Evolutionary conservation across 2,113 vertebrate genomes (phyloP).

Genomic region (Dipodomys spectabilis): DNA sequence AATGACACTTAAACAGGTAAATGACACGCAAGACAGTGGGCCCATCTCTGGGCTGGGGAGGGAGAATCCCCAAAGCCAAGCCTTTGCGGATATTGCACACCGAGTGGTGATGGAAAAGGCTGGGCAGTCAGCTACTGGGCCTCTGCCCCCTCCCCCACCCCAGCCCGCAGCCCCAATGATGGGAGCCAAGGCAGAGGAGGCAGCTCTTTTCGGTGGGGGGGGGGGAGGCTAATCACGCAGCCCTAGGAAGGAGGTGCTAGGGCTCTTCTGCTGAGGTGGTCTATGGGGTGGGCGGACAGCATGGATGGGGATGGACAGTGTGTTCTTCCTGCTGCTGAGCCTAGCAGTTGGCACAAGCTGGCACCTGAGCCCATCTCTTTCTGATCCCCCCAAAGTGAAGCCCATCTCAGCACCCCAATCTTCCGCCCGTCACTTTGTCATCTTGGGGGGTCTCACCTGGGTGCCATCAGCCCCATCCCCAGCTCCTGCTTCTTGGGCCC

Average conservation of each 20-base stretch:
- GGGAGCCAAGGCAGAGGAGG: slow-evolving; percentile 65
- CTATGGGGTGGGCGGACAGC: background rate
- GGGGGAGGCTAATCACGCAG: slow-evolving; percentile 53
- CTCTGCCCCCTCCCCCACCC: slow-evolving; percentile 58
- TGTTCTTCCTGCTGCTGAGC: background rate
- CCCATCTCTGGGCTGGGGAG: too few relatives aligned
- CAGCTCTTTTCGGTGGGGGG: slow-evolving; percentile 56
- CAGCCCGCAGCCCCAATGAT: background rate
- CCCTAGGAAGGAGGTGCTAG: background rate
- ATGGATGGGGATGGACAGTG: background rate
- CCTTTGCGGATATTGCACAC: background rate
- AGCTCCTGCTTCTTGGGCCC: background rate
- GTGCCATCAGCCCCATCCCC: background rate
- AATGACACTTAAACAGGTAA: too few relatives aligned
- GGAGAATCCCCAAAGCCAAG: too few relatives aligned
- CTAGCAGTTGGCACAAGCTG: background rate
- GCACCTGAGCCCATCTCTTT: background rate
- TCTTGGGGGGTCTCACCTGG: background rate
- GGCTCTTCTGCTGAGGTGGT: background rate
- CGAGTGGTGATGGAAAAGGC: background rate
- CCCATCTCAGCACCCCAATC: too few relatives aligned
- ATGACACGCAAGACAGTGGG: too few relatives aligned
- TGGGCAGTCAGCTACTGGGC: background rate
- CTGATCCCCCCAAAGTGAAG: background rate
- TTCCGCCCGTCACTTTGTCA: background rate